Evolutionary conservation across 2,113 vertebrate genomes (phyloP).

Genomic region (Tachuris rubrigastra): DNA sequence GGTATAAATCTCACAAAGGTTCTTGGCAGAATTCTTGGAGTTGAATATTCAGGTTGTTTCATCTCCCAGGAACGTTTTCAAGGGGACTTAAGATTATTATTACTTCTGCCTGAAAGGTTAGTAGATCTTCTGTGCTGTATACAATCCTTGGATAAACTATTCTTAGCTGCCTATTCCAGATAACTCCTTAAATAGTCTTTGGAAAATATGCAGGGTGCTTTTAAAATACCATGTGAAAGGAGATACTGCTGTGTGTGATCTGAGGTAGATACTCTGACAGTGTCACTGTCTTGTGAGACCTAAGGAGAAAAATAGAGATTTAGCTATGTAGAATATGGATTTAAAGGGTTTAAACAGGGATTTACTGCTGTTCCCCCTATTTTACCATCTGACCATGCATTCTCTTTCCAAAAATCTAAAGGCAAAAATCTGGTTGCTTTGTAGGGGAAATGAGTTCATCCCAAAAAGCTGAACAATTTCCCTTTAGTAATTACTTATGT

Average conservation of each 20-base stretch:
- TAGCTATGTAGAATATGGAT: not conserved
- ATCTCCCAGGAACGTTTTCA: slow-evolving; percentile 46
- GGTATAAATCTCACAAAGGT: not conserved
- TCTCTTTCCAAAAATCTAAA: not conserved
- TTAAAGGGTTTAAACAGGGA: not conserved
- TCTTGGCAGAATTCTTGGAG: slow-evolving; percentile 19
- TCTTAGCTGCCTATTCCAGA: slow-evolving; percentile 38
- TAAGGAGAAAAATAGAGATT: not conserved
- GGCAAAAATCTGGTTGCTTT: not conserved
- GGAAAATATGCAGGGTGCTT: slow-evolving; percentile 20
- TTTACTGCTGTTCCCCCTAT: not conserved
- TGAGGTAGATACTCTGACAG: not conserved
- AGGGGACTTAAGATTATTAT: slow-evolving; percentile 36
- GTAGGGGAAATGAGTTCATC: not conserved
- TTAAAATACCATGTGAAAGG: not conserved
- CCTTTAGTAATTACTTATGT: not conserved
- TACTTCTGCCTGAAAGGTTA: slow-evolving; percentile 50
- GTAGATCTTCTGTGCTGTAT: slow-evolving; percentile 22
- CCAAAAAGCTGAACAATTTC: not conserved
- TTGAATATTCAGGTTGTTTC: slow-evolving; percentile 37
- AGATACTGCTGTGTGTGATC: not conserved
- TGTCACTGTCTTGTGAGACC: not conserved
- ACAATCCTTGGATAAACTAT: slow-evolving; percentile 35
- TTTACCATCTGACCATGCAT: not conserved
- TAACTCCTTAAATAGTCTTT: slow-evolving; percentile 51